phyloP scores from a whole-genome alignment of 1,140 invertebrate species.

The Proctacanthus coquilletti region DNA sequence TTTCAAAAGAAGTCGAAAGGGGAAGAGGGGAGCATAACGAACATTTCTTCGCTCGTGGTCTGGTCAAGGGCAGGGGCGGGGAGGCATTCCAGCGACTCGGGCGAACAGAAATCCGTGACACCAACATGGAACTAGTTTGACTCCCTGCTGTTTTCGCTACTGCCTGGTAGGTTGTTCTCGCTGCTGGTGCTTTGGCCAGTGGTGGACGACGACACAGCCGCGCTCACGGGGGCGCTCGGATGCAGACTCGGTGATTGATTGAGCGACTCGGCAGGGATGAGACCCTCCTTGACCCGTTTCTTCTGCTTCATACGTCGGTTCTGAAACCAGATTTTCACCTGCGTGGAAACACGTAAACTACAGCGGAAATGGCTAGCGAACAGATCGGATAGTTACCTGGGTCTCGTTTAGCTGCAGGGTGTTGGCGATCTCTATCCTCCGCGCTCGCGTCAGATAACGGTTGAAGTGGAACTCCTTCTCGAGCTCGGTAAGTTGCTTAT shows the following conservation, averaged over 20 bases:
- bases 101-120: no score
- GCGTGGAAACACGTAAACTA: slow-evolving; percentile 12
- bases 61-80: no score
- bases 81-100: no score
- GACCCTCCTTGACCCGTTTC: slow-evolving; percentile 81
- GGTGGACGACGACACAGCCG: slow-evolving; percentile 1
- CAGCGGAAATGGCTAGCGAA: neutral
- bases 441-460: slow-evolving; percentile 91
- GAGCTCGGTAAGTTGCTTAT: slow-evolving; percentile 95
- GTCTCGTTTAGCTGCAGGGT: slow-evolving; percentile 94
- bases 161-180: slow-evolving; percentile 24
- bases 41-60: no score
- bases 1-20: no score
- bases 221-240: slow-evolving; percentile 8
- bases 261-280: slow-evolving; percentile 46
- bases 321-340: slow-evolving; percentile 88
- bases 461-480: slow-evolving; percentile 99
- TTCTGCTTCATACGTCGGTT: slow-evolving; percentile 89
- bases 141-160: slow-evolving; percentile 44
- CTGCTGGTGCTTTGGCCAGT: slow-evolving; percentile 14
- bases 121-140: slow-evolving; percentile 43
- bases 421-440: slow-evolving; percentile 94
- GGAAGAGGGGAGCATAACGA: no score
- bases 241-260: slow-evolving; percentile 9
- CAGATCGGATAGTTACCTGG: slow-evolving; percentile 44